Base-by-base conservation (phyloP, 2,113 vertebrate genomes). In the Heterochromis multidens region DNA sequence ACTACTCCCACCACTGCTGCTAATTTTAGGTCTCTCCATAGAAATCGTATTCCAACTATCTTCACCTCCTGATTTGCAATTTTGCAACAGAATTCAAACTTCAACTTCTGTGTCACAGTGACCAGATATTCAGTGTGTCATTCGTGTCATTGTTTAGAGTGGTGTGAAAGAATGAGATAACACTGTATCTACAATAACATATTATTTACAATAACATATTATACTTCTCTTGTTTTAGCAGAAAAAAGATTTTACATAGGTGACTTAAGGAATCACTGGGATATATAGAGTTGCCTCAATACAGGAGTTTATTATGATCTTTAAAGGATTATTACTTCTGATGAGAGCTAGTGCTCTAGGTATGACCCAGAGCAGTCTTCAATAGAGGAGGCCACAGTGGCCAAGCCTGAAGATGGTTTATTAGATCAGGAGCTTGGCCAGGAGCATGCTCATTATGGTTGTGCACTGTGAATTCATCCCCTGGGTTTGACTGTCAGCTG, bases 41-140 rank as follows among this genome's bases (percentile, higher is more conserved):
- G 25, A 52, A 52, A 52, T 74, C 12, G 0, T 13, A 25, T 21
- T 52, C 67, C 31, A 25, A 1, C 3, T 25, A 21, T 12, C 25
- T 52, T 49, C 49, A n/a, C 43, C 12, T 74, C 43, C 27, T 31
- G 43, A 29, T 49, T 49, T 49, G 67, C 40, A 72, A 0, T 0
- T 72, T 29, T 52, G 23, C 46, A 67, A 67, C 35, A 40, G 35
- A 43, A 40, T 27, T 70, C 6, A 19, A 21, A 8, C 19, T 21
- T 54, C 16, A 72, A 21, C 17, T 52, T 31, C 25, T 3, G 70
- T 52, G 46, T 52, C 70, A 74, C 7, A 52, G 46, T 52, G 46
- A 74, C 0, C 17, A 1, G 27, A 49, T 21, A 27, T 2, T 21
- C 27, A 52, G 27, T 52, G 17, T 52, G 27, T 29, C 11, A 4